A percentile compares a stretch with the other conserved stretches of the same genome.
phyloP scores from a whole-genome alignment of 2,113 vertebrate species.

The Tretioscincus oriximinensis region DNA sequence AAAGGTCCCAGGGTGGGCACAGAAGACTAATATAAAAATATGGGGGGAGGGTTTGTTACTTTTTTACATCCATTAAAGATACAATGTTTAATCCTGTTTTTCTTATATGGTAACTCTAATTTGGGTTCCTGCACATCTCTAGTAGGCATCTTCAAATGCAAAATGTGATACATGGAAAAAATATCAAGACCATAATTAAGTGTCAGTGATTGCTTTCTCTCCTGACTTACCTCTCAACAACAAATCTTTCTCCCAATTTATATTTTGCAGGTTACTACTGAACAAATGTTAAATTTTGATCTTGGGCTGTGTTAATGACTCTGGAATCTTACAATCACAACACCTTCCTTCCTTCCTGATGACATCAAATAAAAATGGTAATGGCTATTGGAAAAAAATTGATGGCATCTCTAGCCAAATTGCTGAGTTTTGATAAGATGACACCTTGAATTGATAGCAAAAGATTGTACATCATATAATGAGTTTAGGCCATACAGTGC shows the following conservation, averaged over 20 bases:
- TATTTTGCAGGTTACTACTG: neutral
- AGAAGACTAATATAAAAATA: no score
- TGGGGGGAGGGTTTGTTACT: no score
- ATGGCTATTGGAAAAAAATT: neutral
- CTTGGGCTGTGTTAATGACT: neutral
- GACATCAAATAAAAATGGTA: slow-evolving; percentile 14
- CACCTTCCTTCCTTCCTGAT: neutral
- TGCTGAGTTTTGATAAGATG: slow-evolving; percentile 11
- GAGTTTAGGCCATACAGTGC: neutral
- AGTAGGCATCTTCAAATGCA: no score
- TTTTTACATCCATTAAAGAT: no score
- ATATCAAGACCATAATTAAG: neutral
- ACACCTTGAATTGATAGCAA: neutral
- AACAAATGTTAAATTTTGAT: neutral
- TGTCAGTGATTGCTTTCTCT: neutral
- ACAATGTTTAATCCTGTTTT: no score
- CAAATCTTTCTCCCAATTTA: neutral
- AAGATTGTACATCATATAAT: neutral
- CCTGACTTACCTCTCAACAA: neutral
- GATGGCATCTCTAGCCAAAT: neutral
- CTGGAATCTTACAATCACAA: neutral
- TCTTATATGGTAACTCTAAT: no score
- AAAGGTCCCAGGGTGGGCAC: no score
- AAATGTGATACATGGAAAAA: neutral
- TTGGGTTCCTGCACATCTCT: no score